Evolutionary conservation across 1,140 invertebrate species (phyloP), one percentile per base, ranked within the genome.

Genomic region (Aphelenchoides avenae): DNA sequence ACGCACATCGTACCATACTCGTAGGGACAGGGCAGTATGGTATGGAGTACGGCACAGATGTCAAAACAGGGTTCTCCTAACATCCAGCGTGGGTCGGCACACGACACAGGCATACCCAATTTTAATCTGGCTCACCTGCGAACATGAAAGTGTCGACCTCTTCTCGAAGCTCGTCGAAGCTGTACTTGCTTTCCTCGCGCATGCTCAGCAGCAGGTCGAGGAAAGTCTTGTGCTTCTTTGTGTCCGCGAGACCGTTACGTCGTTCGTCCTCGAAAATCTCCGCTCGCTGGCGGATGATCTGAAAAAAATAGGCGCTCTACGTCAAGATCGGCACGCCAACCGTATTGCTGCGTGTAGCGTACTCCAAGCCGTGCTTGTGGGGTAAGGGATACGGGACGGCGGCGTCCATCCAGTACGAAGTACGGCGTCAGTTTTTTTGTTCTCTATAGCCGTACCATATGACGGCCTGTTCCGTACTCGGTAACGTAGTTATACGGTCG

Each of bases 221-320:
- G 81, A 95, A 94, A 27, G 91, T 91, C 57, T 91, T 82, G 66
- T 88, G 84, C 73, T 89, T 89, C 82, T 89, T 90, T 13, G 27
- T 43, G 41, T 43, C 27, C 41, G 20, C 20, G 15, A 43, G 24
- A 37, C 39, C 27, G 31, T 39, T 44, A 30, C 31, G 30, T 40
- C 6, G 13, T 15, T 57, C 30, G 40, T 55, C 34, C 24, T 48
- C 33, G 27, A 26, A 44, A 15, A 15, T 39, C 52, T 37, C 18
- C 13, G 3, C 20, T 9, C 22, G 36, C 34, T 15, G 20, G 26
- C 31, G n/a, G n/a, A n/a, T n/a, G n/a, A n/a, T n/a, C n/a, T n/a
- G n/a, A n/a, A n/a, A n/a, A n/a, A n/a, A n/a, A n/a, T n/a, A n/a
- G n/a, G n/a, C n/a, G n/a, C n/a, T n/a, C n/a, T n/a, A n/a, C n/a